Percentiles rank a stretch among this genome's conserved stretches.
phyloP scores from a whole-genome alignment of 2,797 vertebrate species.

The Tragelaphus eurycerus region DNA sequence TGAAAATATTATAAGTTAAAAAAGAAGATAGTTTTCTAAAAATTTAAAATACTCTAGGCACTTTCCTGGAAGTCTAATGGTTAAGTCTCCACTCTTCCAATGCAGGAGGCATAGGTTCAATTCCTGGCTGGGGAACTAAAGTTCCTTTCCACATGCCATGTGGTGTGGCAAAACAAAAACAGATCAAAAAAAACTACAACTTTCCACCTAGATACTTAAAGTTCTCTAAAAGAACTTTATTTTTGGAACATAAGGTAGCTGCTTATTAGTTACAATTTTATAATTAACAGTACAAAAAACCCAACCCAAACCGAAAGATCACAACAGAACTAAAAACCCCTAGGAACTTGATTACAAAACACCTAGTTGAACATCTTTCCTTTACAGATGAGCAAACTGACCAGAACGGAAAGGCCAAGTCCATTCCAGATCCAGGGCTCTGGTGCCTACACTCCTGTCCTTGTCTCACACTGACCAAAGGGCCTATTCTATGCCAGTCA shows the following conservation, averaged over 20 bases:
- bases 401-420: background rate
- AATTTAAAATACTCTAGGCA: background rate
- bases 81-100: background rate
- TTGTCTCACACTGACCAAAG: background rate
- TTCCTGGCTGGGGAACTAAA: background rate
- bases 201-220: background rate
- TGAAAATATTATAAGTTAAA: conserved; percentile 9
- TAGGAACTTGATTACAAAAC: background rate
- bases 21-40: background rate
- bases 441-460: background rate
- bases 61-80: background rate
- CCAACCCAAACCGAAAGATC: background rate
- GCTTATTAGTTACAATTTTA: background rate
- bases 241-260: background rate
- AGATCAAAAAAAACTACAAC: background rate
- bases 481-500: background rate
- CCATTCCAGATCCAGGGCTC: background rate
- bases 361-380: background rate
- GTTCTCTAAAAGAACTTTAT: background rate
- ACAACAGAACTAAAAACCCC: background rate
- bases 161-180: background rate
- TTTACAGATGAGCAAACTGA: background rate
- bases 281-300: background rate
- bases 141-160: background rate
- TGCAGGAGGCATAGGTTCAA: background rate